Evolutionary conservation across 92 coral and sea anemone genomes (phyloP), one percentile per base, ranked within the genome.

Genomic region (Epizoanthus scotinus): DNA sequence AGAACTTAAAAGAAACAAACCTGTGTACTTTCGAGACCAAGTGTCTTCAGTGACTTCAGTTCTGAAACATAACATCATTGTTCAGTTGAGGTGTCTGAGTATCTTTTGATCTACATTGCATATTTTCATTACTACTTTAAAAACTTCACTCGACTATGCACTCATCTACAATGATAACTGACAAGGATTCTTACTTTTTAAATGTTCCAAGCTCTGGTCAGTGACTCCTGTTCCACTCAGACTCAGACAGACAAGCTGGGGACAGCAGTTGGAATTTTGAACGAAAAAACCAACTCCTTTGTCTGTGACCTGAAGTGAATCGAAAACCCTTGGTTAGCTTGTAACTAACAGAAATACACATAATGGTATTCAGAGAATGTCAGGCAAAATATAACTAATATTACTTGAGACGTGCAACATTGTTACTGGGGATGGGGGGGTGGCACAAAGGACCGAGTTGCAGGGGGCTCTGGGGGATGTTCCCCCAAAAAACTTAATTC

Each of bases 21-120:
- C 92, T 89, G 87, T 63, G 98, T 92, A 64, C 82, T 89, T 57
- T 93, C 94, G 29, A 94, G 18, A 15, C 89, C 87, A 63, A 94
- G 97, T 78, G 89, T 79, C 89, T 80, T 89, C 78, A 92, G 65
- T 7, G 92, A 87, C 81, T 87, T 87, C 82, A 89, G 81, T 69
- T 64, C 97, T 92, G 53, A n/a, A 83, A 83, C n/a, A 17, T 61
- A 40, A 62, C 14, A 4, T 12, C n/a, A 68, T 25, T 27, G n/a
- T n/a, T n/a, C n/a, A 26, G 6, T 55, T 49, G 52, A 3, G 19
- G 31, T 17, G 71, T n/a, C n/a, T n/a, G n/a, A 44, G 52, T 44
- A 12, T 44, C 52, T 44, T 44, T 44, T 15, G 4, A 34, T 34
- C 40, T 34, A 34, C 40, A 34, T 6, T 34, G 40, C 40, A 34